Conservation (phyloP, 2,797 vertebrate species). For the Propithecus perrieri region DNA sequence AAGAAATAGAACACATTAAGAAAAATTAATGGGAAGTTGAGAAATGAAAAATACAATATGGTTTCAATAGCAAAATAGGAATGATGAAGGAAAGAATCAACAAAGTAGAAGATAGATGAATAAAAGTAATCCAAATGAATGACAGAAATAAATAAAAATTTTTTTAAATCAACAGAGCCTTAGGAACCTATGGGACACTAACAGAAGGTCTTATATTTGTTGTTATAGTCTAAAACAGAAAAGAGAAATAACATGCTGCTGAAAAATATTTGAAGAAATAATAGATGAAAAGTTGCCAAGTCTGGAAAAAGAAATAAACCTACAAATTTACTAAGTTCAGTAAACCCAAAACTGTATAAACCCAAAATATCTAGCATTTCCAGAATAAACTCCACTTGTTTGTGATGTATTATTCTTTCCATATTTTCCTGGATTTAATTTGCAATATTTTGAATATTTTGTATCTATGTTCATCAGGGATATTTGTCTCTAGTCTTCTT, state of each 20-base stretch:
- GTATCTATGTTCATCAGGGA: too few species aligned
- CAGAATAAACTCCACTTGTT: too few species aligned
- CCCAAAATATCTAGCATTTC: neutral
- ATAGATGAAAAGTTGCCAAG: neutral
- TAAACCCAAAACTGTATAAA: neutral
- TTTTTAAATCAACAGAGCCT: neutral
- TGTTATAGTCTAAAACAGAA: neutral
- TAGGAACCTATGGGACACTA: neutral
- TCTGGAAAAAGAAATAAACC: neutral
- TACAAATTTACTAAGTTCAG: neutral
- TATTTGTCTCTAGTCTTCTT: too few species aligned
- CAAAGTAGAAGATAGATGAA: neutral
- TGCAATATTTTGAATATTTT: too few species aligned
- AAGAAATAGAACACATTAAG: constrained; percentile 34
- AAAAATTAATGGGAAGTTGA: constrained; percentile 7
- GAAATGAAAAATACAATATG: neutral
- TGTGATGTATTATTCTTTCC: too few species aligned
- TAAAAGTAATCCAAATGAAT: constrained; percentile 33
- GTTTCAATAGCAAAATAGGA: neutral
- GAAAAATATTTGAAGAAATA: constrained; percentile 27
- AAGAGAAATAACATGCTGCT: neutral
- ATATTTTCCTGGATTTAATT: too few species aligned
- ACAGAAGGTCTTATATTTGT: neutral
- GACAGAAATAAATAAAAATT: neutral
- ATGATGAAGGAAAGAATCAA: neutral